Evolutionary conservation across 2,888 invertebrate species (phyloP), one percentile per base, ranked within the genome.

Genomic region (Tinea pellionella): DNA sequence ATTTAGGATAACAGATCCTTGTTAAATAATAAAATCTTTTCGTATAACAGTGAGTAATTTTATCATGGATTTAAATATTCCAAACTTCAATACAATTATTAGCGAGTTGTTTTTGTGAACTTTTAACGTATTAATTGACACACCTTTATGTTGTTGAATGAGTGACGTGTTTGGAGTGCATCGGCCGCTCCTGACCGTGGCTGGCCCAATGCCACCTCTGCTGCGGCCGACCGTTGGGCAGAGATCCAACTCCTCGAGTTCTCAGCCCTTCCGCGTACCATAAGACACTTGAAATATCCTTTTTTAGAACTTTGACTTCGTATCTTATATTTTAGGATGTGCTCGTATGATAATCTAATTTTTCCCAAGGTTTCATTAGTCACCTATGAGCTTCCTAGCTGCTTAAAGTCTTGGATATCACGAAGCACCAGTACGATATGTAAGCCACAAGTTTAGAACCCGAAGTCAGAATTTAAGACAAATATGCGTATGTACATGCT

Each of bases 151-250:
- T 47, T 47, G 32, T 32, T 57, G 57, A 57, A 57, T 57, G 57
- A 15, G 16, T 57, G 57, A 57, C 57, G 57, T 24, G 18, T 32
- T 2, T 1, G 30, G 78, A 69, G 86, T 74, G 80, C 85, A 84
- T 81, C 77, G 86, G 61, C 80, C 86, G 86, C 83, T 83, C 85
- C 78, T 85, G 86, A 87, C 86, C 86, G 79, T 86, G 85, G 80
- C 83, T 84, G 84, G 85, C 59, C 79, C 85, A 84, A 83, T 86
- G 85, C 85, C 86, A 85, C 81, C 72, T 71, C 76, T n/a, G 70
- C 70, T 69, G 24, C 12, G 66, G 66, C 68, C 65, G 70, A 69
- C 67, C 60, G 62, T 61, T 69, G 74, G 82, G 84, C 85, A 82
- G 59, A 51, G 64, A 65, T 84, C 85, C 85, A 84, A 77, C 68